Conservation (phyloP, 2,113 vertebrate species). For the Daphoenositta chrysoptera region DNA sequence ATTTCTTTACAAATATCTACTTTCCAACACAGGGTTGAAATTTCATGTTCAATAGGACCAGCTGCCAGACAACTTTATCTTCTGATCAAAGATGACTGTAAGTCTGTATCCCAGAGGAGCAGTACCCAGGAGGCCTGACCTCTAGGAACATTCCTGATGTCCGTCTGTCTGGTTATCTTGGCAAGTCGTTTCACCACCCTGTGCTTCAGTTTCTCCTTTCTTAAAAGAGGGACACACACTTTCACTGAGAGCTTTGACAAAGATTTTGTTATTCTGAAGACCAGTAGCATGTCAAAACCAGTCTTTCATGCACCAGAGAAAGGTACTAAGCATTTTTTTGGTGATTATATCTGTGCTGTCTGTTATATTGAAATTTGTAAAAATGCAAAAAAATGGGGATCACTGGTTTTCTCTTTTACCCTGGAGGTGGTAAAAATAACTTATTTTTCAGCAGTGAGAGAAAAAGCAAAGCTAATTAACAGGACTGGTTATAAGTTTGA, state of each 20-base stretch:
- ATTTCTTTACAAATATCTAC: background rate
- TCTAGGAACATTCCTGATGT: fast-evolving
- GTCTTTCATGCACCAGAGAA: background rate
- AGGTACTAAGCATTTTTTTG: background rate
- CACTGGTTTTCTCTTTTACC: background rate
- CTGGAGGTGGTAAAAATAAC: background rate
- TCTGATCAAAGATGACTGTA: background rate
- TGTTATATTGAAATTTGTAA: background rate
- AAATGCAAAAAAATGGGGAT: background rate
- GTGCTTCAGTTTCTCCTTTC: background rate
- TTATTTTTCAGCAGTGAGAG: background rate
- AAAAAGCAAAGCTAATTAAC: conserved; percentile 1
- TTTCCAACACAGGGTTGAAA: background rate
- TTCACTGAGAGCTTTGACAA: background rate
- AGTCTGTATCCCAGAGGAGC: background rate
- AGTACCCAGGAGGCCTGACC: background rate
- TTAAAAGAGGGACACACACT: background rate
- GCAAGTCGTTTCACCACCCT: background rate
- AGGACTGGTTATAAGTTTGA: background rate
- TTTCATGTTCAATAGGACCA: background rate
- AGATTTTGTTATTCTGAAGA: background rate
- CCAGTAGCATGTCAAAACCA: background rate
- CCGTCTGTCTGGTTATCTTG: fast-evolving
- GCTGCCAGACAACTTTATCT: background rate
- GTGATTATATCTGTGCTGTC: background rate